phyloP scores from a whole-genome alignment of 2,888 invertebrate species.

The Lamellibrachia satsuma region DNA sequence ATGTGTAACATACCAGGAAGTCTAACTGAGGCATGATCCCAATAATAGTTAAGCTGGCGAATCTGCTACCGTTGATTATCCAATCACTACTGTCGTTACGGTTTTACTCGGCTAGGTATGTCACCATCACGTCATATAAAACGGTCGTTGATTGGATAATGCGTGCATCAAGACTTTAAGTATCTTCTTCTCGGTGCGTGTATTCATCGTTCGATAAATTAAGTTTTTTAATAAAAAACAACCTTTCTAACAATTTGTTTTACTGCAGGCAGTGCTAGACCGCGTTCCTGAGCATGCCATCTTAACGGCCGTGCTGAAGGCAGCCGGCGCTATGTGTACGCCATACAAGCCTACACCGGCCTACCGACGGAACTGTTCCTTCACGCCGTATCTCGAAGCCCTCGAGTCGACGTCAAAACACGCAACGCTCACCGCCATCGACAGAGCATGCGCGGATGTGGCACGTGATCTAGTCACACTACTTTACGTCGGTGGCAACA shows the following conservation, averaged over 20 bases:
- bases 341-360: not conserved
- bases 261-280: not conserved
- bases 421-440: not conserved
- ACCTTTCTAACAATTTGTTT: not conserved
- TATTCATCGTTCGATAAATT: too few species aligned
- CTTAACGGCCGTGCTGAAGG: not conserved
- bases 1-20: too few species aligned
- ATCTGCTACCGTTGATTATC: too few species aligned
- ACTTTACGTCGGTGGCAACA: not conserved
- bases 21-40: too few species aligned
- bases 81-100: too few species aligned
- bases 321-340: not conserved
- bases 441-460: not conserved
- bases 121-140: too few species aligned
- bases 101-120: too few species aligned
- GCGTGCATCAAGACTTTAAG: too few species aligned
- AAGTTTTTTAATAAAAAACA: not conserved
- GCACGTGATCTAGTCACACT: not conserved
- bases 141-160: too few species aligned
- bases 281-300: not conserved
- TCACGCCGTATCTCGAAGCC: not conserved
- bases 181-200: too few species aligned
- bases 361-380: not conserved
- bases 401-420: conserved; percentile 10
- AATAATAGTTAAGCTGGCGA: too few species aligned